phyloP scores from a whole-genome alignment of 2,113 vertebrate species.

The Alligator mississippiensis region DNA sequence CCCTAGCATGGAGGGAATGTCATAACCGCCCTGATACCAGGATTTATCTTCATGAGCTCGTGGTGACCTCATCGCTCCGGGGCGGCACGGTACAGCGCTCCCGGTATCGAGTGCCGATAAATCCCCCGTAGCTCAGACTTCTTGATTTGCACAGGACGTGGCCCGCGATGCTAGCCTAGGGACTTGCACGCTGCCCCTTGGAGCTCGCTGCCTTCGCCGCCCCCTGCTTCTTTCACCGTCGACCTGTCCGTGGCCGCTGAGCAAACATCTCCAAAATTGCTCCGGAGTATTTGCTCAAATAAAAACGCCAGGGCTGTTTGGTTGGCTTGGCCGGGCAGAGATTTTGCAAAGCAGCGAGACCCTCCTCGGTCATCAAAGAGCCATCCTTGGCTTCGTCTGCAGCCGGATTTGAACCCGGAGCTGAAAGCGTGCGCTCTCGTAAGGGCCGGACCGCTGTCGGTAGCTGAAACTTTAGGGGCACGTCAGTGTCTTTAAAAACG shows the following conservation, averaged over 20 bases:
- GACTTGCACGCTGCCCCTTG: not conserved
- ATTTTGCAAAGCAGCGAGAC: not conserved
- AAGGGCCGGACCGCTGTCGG: too few relatives aligned
- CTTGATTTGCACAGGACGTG: not conserved
- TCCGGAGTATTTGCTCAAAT: not conserved
- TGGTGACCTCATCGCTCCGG: slow-evolving; percentile 22
- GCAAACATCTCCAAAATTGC: not conserved
- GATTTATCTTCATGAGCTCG: slow-evolving; percentile 27
- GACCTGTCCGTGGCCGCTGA: not conserved
- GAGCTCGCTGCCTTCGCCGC: too few relatives aligned
- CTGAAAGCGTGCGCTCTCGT: too few relatives aligned
- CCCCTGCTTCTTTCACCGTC: not conserved
- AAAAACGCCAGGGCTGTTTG: not conserved
- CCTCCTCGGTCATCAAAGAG: not conserved
- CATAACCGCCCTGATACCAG: not conserved
- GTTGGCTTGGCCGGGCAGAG: not conserved
- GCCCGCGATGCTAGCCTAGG: not conserved
- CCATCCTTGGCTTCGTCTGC: too few relatives aligned
- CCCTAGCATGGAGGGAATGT: not conserved
- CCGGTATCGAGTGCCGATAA: not conserved
- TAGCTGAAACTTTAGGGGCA: too few relatives aligned
- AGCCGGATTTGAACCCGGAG: too few relatives aligned
- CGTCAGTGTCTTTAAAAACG: too few relatives aligned
- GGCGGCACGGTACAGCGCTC: not conserved
- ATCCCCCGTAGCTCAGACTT: not conserved